Evolutionary conservation across 1,140 invertebrate genomes (phyloP).

Genomic region (Periplaneta americana): DNA sequence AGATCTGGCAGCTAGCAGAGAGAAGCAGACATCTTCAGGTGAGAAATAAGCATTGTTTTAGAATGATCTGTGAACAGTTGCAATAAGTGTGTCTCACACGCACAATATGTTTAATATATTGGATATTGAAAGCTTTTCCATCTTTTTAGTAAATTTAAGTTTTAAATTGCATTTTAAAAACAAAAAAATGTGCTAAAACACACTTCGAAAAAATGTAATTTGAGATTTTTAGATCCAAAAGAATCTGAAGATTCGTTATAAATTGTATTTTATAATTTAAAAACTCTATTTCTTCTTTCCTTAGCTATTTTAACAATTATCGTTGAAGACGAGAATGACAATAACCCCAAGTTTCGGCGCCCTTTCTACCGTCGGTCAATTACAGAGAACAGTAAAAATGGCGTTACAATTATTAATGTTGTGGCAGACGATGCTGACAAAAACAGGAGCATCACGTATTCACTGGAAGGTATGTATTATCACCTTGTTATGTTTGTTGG

Average conservation of each 20-base stretch:
- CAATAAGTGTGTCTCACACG: no score
- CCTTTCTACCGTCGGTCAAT: conserved; percentile 73
- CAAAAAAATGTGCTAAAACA: no score
- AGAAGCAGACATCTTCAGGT: conserved; percentile 66
- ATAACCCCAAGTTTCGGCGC: conserved; percentile 77
- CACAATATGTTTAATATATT: no score
- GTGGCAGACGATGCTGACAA: conserved; percentile 83
- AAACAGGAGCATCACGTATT: conserved; percentile 80
- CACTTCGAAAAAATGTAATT: no score
- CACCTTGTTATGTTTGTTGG: no score
- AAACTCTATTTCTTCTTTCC: conserved; percentile 23
- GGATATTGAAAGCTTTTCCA: no score
- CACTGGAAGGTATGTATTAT: conserved; percentile 55
- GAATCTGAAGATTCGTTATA: no score
- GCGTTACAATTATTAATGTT: conserved; percentile 71
- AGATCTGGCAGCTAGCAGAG: conserved; percentile 74
- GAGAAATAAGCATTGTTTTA: no score
- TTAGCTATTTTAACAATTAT: conserved; percentile 65
- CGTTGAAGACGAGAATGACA: conserved; percentile 86
- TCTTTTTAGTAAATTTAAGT: no score
- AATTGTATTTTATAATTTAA: conserved; percentile 2
- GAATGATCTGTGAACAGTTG: no score
- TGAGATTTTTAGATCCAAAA: no score
- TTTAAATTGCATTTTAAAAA: no score
- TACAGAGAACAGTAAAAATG: conserved; percentile 84